Conservation (phyloP, 2,888 invertebrate genomes). For the Podabrus alpinus region DNA sequence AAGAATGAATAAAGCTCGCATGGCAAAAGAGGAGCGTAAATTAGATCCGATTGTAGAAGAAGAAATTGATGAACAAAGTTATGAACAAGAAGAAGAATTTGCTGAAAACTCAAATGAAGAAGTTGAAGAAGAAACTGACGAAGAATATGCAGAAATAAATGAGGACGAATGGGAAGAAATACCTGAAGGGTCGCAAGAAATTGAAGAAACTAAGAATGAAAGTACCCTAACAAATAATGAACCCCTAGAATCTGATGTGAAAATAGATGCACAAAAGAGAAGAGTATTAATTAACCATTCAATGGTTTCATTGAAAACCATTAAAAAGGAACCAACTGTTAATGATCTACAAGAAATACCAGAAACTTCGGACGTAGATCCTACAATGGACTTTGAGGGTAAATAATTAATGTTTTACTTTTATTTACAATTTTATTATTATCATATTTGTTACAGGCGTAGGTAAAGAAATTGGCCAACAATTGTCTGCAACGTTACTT, state of each 20-base stretch:
- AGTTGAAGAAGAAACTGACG: background rate
- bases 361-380: background rate
- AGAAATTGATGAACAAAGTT: background rate
- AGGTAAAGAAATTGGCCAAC: constrained; percentile 27
- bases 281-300: constrained; percentile 41
- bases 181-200: background rate
- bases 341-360: constrained; percentile 46
- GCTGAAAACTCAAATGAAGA: too few relatives aligned
- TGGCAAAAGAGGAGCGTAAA: background rate
- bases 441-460: constrained; percentile 22
- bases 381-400: background rate
- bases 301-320: constrained; percentile 37
- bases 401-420: background rate
- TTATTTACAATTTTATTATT: background rate
- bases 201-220: too few relatives aligned
- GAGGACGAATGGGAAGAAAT: background rate
- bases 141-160: background rate
- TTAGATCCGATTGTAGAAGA: background rate
- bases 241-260: background rate
- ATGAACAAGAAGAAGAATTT: background rate
- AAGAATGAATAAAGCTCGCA: background rate
- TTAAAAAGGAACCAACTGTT: constrained; percentile 49
- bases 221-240: background rate
- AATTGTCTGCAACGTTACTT: constrained; percentile 33
- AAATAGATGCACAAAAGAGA: background rate